phyloP scores from a whole-genome alignment of 2,888 invertebrate genomes.

The Crematogaster levior region DNA sequence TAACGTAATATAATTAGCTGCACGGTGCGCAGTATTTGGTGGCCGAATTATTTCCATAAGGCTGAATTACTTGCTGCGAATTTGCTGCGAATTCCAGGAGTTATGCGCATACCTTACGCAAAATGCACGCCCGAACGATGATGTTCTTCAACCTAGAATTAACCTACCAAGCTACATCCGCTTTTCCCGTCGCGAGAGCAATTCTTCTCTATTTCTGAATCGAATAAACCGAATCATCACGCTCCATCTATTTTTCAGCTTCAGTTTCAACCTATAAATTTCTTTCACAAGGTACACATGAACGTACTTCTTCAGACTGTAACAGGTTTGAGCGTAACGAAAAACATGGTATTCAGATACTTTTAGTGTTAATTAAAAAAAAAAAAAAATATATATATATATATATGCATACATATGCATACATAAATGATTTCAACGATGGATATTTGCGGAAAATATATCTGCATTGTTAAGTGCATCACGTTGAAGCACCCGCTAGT shows the following conservation, averaged over 20 bases:
- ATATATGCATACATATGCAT: background rate
- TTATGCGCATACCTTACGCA: slow-evolving; percentile 24
- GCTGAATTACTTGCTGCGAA: slow-evolving; percentile 33
- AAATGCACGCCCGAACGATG: slow-evolving; percentile 25
- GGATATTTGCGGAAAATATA: background rate
- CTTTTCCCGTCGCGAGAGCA: slow-evolving; percentile 14
- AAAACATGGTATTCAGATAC: background rate
- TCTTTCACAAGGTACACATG: background rate
- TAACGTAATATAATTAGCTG: slow-evolving; percentile 28
- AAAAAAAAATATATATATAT: no score
- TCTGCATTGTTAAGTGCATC: slow-evolving; percentile 4
- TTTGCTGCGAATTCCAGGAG: slow-evolving; percentile 11
- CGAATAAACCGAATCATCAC: slow-evolving; percentile 1
- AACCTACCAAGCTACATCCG: background rate
- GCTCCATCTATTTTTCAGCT: slow-evolving; percentile 8
- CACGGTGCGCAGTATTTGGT: slow-evolving; percentile 11
- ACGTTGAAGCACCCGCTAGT: background rate
- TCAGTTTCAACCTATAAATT: background rate
- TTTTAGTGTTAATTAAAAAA: background rate
- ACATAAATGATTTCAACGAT: background rate
- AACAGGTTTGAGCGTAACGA: background rate
- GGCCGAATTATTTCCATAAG: slow-evolving; percentile 29
- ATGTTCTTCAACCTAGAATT: slow-evolving; percentile 31
- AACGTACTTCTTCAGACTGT: background rate
- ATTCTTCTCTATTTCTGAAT: background rate